Percentiles rank a stretch among this genome's conserved stretches.
Conservation (phyloP, 2,113 vertebrate species). For the Callopanchax toddi region DNA sequence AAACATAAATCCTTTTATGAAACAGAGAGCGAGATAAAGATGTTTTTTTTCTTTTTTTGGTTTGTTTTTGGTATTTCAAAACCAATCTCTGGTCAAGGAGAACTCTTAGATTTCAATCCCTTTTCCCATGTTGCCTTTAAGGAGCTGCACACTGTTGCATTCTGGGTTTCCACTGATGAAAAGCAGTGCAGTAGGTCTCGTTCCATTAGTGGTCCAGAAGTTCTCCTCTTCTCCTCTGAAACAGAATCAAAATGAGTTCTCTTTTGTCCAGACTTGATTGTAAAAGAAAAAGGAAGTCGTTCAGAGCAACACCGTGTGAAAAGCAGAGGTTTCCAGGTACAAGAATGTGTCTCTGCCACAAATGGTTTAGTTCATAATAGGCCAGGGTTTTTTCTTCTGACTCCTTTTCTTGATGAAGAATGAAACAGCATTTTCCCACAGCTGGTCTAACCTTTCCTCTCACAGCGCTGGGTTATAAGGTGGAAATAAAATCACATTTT, state of each 20-base stretch:
- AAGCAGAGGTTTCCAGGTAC: not conserved
- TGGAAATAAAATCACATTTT: too few relatives aligned
- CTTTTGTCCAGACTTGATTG: not conserved
- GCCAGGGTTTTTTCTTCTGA: not conserved
- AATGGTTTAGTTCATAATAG: too few relatives aligned
- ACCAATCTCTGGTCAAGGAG: not conserved
- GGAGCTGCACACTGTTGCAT: not conserved
- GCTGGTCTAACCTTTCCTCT: not conserved
- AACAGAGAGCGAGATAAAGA: too few relatives aligned
- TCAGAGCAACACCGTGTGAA: not conserved
- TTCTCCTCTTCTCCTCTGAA: not conserved
- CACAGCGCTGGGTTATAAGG: too few relatives aligned
- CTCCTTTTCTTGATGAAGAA: not conserved
- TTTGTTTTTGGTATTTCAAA: too few relatives aligned
- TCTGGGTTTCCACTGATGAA: constrained; percentile 1
- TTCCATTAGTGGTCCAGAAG: not conserved
- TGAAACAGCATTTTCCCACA: not conserved
- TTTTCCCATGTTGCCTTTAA: not conserved
- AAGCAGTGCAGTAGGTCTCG: not conserved
- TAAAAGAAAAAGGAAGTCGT: not conserved
- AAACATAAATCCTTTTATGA: not conserved
- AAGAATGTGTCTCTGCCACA: not conserved
- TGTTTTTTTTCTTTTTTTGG: not conserved
- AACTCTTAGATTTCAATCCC: not conserved
- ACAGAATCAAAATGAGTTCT: not conserved